Base-by-base conservation (phyloP, 2,113 vertebrate genomes). In the Sorex fumeus region DNA sequence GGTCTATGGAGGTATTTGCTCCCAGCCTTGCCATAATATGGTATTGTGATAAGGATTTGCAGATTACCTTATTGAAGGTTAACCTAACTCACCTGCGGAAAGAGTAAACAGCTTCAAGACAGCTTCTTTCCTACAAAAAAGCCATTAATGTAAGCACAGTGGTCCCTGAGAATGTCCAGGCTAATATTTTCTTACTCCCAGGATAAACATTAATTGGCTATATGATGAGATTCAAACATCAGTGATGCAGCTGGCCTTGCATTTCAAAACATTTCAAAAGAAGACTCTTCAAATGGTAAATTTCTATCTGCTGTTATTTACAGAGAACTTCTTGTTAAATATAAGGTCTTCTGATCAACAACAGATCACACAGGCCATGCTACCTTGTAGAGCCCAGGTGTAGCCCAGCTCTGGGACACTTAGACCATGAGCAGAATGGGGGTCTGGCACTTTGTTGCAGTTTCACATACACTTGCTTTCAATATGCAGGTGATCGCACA, bases 91-190 rank as follows among this genome's bases (percentile, higher is more conserved):
- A 86, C 60, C 18, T 72, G 8, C 9, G 32, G 9, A 47, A 96
- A 93, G 69, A 67, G 43, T 60, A 84, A 71, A 60, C 9, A 18
- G 64, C 69, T 84, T 84, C 72, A 84, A 91, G 43, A 76, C 32
- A 80, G 28, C 50, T 18, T 60, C 30, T 36, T 45, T n/a, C n/a
- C n/a, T n/a, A n/a, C 40, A 72, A 75, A 21, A 81, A 43, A 74
- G 6, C 40, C 62, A n/a, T 12, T 23, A 57, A 75, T 23, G 19
- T 36, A 57, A 80, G 23, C 25, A 1, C 60, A 18, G 21, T 74
- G 71, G 66, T 30, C 10, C 19, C 13, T 0, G 2, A 27, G 66
- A 47, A 83, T 1, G 8, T 62, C 62, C 3, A 1, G 43, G 40
- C 25, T 69, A 67, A 50, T 91, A 47, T 60, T 80, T 87, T 50